Evolutionary conservation across 2,888 invertebrate genomes (phyloP), one percentile per base, ranked within the genome.

Genomic region (Ashinkailepas kermadecensis): DNA sequence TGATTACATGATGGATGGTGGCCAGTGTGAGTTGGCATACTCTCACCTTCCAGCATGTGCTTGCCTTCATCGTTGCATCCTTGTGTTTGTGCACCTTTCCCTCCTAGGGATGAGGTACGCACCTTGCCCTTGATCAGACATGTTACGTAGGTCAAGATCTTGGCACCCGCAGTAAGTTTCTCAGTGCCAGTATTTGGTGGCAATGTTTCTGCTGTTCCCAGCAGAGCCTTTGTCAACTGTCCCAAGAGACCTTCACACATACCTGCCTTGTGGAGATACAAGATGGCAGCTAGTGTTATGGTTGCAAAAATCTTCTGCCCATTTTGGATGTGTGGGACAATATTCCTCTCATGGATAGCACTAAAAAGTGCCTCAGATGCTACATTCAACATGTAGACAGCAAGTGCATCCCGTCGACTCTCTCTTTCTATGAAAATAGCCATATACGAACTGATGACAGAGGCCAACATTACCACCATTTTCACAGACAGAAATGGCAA

Each of bases 331-430:
- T 54, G 39, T 54, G 74, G 74, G 10, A 74, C 74, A 1, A 56
- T 18, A 11, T 56, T 56, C 10, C 56, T 39, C 2, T 13, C 74
- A 9, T 21, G 54, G 21, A 74, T 10, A 18, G 56, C 13, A 56
- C 56, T 74, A 23, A 56, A 74, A 10, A 74, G 56, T 54, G 74
- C 56, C 56, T 74, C 74, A 56, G 74, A 74, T 74, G 54, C 74
- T 18, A 74, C 74, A 74, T 74, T 74, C 11, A 21, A 9, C 74
- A 74, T 74, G 74, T 74, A 74, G 56, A 74, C 74, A 18, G 74
- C 23, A 12, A 74, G 56, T 3, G 39, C 74, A 10, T 74, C 56
- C 21, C 74, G 54, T 11, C 74, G 15, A 56, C 21, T 54, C 54
- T 56, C 74, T 39, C 74, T 56, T 56, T 74, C 74, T 0, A 74